Conservation (phyloP, 2,888 invertebrate species). For the Nephrocerus scutellatus region DNA sequence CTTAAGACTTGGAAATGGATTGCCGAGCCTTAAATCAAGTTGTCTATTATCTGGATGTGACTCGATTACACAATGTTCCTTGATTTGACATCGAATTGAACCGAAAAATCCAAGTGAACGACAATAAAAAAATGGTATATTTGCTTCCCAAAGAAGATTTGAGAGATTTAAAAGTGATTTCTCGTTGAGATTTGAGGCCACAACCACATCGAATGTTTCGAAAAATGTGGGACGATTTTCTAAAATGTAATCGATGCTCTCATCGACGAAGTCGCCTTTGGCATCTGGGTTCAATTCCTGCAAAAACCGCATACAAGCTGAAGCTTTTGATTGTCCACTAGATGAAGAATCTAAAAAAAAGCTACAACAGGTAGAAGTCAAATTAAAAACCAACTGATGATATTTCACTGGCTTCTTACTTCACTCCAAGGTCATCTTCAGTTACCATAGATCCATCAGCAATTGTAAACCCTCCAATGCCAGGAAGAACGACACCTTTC, state of each 20-base stretch:
- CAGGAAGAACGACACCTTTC: constrained; percentile 91
- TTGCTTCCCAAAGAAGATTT: constrained; percentile 72
- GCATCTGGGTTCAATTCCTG: constrained; percentile 91
- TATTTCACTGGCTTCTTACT: constrained; percentile 53
- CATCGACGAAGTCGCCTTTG: constrained; percentile 85
- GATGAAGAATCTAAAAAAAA: constrained; percentile 84
- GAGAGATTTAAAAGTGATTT: constrained; percentile 62
- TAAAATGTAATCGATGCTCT: constrained; percentile 76
- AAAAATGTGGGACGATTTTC: constrained; percentile 84
- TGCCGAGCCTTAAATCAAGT: constrained; percentile 78
- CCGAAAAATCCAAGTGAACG: constrained; percentile 89
- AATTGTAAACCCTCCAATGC: constrained; percentile 86
- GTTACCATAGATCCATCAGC: constrained; percentile 77
- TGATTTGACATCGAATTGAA: constrained; percentile 77
- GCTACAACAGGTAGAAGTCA: constrained; percentile 48
- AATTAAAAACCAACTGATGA: constrained; percentile 3
- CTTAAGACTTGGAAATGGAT: constrained; percentile 72
- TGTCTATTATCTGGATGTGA: constrained; percentile 89
- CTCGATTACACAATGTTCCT: constrained; percentile 80
- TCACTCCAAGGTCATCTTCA: constrained; percentile 89
- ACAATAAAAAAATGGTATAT: constrained; percentile 80
- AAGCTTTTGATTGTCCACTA: constrained; percentile 76
- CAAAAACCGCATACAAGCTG: constrained; percentile 72
- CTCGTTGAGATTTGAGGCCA: constrained; percentile 42
- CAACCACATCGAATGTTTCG: constrained; percentile 75